Evolutionary conservation across 2,113 vertebrate species (phyloP).

Genomic region (Brachyhypopomus occidentalis): DNA sequence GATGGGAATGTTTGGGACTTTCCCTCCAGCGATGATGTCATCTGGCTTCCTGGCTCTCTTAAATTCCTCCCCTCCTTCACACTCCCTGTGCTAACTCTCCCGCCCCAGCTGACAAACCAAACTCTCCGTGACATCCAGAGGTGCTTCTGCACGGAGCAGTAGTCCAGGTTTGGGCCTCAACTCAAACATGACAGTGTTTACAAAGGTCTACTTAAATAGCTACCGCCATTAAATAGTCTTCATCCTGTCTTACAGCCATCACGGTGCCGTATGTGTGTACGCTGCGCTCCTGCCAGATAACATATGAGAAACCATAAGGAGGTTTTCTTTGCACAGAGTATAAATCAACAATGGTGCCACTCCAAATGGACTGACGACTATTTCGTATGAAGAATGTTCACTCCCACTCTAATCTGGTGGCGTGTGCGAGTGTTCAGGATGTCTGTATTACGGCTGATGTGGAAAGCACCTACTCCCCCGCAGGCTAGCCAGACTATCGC

Average conservation of each 20-base stretch:
- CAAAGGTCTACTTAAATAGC: not conserved
- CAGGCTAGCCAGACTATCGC: conserved; percentile 23
- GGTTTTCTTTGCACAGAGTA: too few species aligned
- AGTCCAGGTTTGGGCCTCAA: not conserved
- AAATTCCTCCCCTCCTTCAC: conserved; percentile 46
- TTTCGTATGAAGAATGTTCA: not conserved
- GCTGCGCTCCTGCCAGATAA: too few species aligned
- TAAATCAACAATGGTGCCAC: too few species aligned
- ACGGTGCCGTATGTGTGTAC: too few species aligned
- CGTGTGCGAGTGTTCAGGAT: not conserved
- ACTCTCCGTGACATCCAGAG: conserved; percentile 9
- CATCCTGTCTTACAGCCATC: not conserved
- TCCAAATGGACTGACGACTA: too few species aligned
- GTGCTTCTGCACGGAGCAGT: not conserved
- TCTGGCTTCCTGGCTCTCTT: conserved; percentile 59
- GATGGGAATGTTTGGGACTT: conserved; percentile 78
- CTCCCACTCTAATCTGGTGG: not conserved
- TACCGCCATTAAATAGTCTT: not conserved
- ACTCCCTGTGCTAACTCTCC: conserved; percentile 32
- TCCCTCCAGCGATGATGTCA: conserved; percentile 74
- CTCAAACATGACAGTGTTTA: not conserved
- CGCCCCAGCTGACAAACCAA: conserved; percentile 14
- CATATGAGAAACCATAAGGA: too few species aligned
- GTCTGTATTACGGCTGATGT: not conserved
- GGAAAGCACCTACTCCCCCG: not conserved